Evolutionary conservation across 1,140 invertebrate genomes (phyloP).

Genomic region (Diorhabda elongata): DNA sequence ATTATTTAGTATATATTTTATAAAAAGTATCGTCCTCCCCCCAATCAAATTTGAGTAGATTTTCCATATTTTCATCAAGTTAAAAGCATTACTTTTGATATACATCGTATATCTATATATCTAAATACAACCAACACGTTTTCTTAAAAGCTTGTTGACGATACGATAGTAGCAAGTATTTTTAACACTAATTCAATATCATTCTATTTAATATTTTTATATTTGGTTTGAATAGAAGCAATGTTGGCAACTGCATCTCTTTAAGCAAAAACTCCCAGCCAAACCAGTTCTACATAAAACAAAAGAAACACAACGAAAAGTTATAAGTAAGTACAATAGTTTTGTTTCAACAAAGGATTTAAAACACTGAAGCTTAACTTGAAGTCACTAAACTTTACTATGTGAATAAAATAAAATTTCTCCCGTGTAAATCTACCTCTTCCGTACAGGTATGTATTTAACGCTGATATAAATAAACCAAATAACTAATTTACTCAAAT

Average conservation of each 20-base stretch:
- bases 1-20: no score
- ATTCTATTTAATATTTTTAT: not conserved
- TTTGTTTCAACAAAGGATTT: conserved; percentile 22
- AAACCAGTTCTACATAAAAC: conserved; percentile 14
- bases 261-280: not conserved
- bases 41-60: no score
- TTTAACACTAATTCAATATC: not conserved
- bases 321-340: conserved; percentile 17
- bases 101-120: no score
- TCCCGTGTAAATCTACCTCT: conserved; percentile 34
- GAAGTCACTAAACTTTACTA: conserved; percentile 34
- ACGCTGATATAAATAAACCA: no score
- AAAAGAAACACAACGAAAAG: conserved; percentile 8
- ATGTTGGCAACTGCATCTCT: not conserved
- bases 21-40: no score
- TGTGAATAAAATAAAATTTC: conserved; percentile 33
- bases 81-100: no score
- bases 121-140: no score
- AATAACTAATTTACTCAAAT: no score
- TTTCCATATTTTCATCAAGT: no score
- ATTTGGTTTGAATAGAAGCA: not conserved
- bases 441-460: not conserved
- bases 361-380: conserved; percentile 14
- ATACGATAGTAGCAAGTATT: no score
- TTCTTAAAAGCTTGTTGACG: no score